Percentiles rank a stretch among this genome's conserved stretches.
Evolutionary conservation across 2,797 vertebrate genomes (phyloP).

Genomic region (Sebastes vulpes): DNA sequence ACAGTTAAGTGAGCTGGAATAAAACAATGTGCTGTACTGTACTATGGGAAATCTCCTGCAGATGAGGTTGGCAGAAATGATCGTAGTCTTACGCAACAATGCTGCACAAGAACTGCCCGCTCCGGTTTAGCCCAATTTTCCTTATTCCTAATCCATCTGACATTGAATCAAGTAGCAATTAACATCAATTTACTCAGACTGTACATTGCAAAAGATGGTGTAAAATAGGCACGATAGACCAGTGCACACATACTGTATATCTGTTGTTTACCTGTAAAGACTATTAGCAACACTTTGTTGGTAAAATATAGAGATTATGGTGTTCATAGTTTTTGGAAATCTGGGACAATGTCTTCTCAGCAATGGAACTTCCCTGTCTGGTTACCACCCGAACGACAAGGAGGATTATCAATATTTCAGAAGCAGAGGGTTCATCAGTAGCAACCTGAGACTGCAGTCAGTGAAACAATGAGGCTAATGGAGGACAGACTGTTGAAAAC

Average conservation of each 20-base stretch:
- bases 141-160: slow-evolving; percentile 1
- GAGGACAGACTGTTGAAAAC: not conserved
- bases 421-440: slow-evolving; percentile 3
- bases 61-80: no score
- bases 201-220: not conserved
- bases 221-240: not conserved
- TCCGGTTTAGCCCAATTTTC: not conserved
- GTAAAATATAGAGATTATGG: not conserved
- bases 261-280: not conserved
- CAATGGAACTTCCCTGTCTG: not conserved
- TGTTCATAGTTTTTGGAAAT: not conserved
- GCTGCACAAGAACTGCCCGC: not conserved
- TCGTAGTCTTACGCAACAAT: not conserved
- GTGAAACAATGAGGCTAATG: not conserved
- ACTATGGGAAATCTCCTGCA: not conserved
- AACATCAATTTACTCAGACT: not conserved
- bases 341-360: not conserved
- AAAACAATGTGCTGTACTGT: not conserved
- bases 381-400: not conserved
- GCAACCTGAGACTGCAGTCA: slow-evolving; percentile 24
- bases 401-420: slow-evolving; percentile 30
- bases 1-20: not conserved
- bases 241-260: not conserved
- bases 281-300: not conserved
- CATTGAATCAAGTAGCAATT: not conserved